phyloP scores from a whole-genome alignment of 1,140 invertebrate genomes.

The Euura lappo region DNA sequence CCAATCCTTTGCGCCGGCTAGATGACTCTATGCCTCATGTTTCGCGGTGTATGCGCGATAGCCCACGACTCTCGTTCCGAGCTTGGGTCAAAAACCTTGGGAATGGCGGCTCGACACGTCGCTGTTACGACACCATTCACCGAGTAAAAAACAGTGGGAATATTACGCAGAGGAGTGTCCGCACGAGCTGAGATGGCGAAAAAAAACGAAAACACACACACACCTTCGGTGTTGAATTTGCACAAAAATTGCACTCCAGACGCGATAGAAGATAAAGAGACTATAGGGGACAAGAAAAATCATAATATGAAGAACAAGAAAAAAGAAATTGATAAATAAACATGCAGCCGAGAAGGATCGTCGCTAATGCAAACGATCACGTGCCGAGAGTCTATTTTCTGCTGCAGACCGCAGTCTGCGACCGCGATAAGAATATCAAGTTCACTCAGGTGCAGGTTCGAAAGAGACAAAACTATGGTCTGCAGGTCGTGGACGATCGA shows the following conservation, averaged over 20 bases:
- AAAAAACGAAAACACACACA: neutral
- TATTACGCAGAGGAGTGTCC: neutral
- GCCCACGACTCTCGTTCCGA: neutral
- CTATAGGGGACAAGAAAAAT: neutral
- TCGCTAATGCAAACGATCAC: neutral
- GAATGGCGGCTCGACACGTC: neutral
- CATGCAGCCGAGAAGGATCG: neutral
- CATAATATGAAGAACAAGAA: neutral
- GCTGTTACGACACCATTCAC: neutral
- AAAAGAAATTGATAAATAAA: neutral
- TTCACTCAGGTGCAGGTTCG: too few species aligned
- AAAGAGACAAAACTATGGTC: neutral
- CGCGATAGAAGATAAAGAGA: neutral
- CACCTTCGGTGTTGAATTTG: neutral
- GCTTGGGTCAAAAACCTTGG: neutral
- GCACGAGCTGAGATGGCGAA: neutral
- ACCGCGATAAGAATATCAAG: too few species aligned
- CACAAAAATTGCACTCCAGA: neutral
- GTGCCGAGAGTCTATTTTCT: neutral
- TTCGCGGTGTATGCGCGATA: neutral
- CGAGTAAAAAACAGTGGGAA: neutral
- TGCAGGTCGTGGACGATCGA: too few species aligned
- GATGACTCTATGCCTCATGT: neutral
- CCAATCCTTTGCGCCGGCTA: too few species aligned
- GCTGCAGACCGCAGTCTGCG: neutral